Conservation (phyloP, 2,797 vertebrate species). For the Centroberyx gerrardi region DNA sequence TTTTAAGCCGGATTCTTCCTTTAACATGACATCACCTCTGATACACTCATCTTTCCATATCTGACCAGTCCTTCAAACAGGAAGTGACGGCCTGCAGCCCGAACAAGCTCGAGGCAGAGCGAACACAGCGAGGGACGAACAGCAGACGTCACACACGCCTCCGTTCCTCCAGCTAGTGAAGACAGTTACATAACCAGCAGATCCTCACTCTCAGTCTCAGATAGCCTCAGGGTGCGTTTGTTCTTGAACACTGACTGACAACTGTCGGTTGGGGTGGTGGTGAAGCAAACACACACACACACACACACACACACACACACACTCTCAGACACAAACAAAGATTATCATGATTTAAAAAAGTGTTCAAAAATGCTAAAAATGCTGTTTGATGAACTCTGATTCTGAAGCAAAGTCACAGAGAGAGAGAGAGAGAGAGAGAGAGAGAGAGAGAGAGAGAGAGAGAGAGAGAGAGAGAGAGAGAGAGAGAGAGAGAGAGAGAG, state of each 20-base stretch:
- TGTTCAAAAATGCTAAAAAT: no score
- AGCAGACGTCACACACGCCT: neutral
- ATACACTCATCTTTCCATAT: neutral
- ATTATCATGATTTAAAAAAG: neutral
- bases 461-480: neutral
- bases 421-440: neutral
- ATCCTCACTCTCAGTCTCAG: constrained; percentile 1
- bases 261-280: neutral
- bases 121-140: neutral
- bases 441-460: no score
- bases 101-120: neutral
- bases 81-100: neutral
- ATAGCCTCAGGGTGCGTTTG: constrained; percentile 35
- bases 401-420: constrained; percentile 2
- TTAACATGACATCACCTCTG: neutral
- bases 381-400: no score
- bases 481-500: neutral
- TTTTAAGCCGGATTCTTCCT: no score
- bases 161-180: constrained; percentile 4
- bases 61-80: constrained; percentile 12
- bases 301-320: neutral
- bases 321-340: no score
- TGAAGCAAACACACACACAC: constrained; percentile 3
- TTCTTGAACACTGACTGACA: constrained; percentile 30
- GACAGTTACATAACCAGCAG: constrained; percentile 40